Percentiles rank a stretch among this genome's conserved stretches.
Conservation (phyloP, 2,113 vertebrate species). For the Meleagris gallopavo region DNA sequence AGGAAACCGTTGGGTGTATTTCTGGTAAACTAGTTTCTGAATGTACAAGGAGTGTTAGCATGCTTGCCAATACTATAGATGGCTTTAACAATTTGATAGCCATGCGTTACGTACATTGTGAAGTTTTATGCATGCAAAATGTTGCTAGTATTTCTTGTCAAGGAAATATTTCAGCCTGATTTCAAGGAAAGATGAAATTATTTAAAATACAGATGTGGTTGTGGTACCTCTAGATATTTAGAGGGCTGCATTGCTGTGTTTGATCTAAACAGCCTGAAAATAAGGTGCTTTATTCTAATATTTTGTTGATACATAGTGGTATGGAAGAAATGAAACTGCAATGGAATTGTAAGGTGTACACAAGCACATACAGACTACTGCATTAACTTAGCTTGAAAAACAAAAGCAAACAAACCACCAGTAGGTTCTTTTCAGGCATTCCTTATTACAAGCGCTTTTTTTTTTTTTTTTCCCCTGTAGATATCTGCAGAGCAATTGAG, state of each 20-base stretch:
- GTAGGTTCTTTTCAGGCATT: neutral
- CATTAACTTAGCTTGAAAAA: neutral
- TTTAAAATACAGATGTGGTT: neutral
- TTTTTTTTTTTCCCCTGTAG: constrained; percentile 78
- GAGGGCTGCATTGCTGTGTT: neutral
- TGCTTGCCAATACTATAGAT: neutral
- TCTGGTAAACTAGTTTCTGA: neutral
- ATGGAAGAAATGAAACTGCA: neutral
- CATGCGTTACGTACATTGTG: neutral
- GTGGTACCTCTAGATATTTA: neutral
- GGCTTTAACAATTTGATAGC: neutral
- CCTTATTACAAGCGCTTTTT: neutral
- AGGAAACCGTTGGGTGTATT: neutral
- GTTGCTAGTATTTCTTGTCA: neutral
- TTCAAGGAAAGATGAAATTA: neutral
- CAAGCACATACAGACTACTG: neutral
- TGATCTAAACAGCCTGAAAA: neutral
- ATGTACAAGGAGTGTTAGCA: neutral
- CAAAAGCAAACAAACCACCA: accelerated
- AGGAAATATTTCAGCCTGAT: neutral
- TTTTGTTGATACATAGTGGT: neutral
- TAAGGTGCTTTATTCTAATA: neutral
- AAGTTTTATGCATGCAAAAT: neutral
- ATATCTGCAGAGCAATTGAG: constrained; percentile 97
- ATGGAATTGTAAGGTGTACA: neutral